These are phyloP conservation scores for Danio albolineatus DNA, from an alignment of 2,797 vertebrate genomes.

Conservation along the genomic window DNA sequence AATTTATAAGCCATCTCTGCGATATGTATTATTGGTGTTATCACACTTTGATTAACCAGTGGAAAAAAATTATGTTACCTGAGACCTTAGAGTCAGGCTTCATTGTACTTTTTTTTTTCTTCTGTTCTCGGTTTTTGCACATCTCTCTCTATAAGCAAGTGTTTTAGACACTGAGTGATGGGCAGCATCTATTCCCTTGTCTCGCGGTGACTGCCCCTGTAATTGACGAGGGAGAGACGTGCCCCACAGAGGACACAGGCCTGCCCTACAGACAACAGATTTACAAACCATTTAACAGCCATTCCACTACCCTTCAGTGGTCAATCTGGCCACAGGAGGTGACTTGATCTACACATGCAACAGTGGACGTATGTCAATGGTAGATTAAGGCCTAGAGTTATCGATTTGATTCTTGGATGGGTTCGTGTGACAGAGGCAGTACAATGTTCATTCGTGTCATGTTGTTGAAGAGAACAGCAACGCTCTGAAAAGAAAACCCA, in stretches of 20 bases:
- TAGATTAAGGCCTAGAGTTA: constrained; percentile 44
- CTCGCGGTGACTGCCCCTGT: constrained; percentile 45
- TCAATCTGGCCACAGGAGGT: constrained; percentile 29
- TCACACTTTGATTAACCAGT: too few species aligned
- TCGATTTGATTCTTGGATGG: constrained; percentile 33
- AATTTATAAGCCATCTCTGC: too few species aligned
- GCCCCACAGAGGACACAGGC: constrained; percentile 47
- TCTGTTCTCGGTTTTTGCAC: neutral
- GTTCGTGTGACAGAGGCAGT: neutral
- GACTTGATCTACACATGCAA: constrained; percentile 55
- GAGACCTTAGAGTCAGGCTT: too few species aligned
- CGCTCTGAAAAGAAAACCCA: constrained; percentile 1
- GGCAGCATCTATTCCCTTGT: constrained; percentile 56
- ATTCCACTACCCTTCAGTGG: constrained; percentile 40
- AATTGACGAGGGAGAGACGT: constrained; percentile 61
- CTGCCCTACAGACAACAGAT: constrained; percentile 40
- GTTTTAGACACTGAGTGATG: constrained; percentile 51
- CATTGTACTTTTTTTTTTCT: neutral
- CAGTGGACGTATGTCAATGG: constrained; percentile 39
- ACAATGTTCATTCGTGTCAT: constrained; percentile 1
- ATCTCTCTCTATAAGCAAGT: constrained; percentile 26
- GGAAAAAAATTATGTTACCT: too few species aligned
- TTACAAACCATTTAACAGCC: constrained; percentile 57
- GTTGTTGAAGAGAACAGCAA: constrained; percentile 16
- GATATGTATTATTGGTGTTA: too few species aligned